Evolutionary conservation across 2,113 vertebrate genomes (phyloP).

Genomic region (Corythoichthys intestinalis): DNA sequence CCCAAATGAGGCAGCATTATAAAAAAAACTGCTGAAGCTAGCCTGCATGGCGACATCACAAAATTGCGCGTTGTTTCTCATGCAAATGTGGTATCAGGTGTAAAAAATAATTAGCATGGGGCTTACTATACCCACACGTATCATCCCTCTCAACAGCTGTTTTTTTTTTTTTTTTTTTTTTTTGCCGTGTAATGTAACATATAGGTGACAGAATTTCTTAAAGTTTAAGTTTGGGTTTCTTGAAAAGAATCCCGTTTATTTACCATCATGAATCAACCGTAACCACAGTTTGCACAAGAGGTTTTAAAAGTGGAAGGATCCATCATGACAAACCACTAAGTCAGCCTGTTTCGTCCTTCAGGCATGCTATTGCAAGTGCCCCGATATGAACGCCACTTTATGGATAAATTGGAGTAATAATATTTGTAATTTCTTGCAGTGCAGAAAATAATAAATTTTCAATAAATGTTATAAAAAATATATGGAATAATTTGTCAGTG

Average conservation of each 20-base stretch:
- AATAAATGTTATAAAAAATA: too few relatives aligned
- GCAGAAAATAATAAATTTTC: too few relatives aligned
- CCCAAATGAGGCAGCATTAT: slow-evolving; percentile 50
- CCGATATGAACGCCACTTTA: neutral
- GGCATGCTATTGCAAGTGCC: neutral
- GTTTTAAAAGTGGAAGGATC: slow-evolving; percentile 1
- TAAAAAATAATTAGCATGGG: slow-evolving; percentile 48
- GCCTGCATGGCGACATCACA: slow-evolving; percentile 54
- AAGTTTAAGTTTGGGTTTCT: neutral
- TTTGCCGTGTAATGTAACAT: neutral
- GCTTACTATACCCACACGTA: slow-evolving; percentile 20
- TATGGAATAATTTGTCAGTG: too few relatives aligned
- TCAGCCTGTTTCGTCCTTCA: slow-evolving; percentile 1
- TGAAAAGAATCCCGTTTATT: slow-evolving; percentile 25
- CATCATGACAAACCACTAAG: slow-evolving; percentile 21
- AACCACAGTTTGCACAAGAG: neutral
- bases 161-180: neutral
- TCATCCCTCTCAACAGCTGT: neutral
- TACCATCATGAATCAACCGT: slow-evolving; percentile 26
- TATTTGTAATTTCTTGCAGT: too few relatives aligned
- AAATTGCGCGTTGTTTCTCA: slow-evolving; percentile 45
- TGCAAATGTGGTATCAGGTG: slow-evolving; percentile 57
- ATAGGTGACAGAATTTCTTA: neutral
- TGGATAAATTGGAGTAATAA: neutral
- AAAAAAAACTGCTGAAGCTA: slow-evolving; percentile 29